Evolutionary conservation across 1,140 invertebrate genomes (phyloP).

Genomic region (Odontomachus brunneus): DNA sequence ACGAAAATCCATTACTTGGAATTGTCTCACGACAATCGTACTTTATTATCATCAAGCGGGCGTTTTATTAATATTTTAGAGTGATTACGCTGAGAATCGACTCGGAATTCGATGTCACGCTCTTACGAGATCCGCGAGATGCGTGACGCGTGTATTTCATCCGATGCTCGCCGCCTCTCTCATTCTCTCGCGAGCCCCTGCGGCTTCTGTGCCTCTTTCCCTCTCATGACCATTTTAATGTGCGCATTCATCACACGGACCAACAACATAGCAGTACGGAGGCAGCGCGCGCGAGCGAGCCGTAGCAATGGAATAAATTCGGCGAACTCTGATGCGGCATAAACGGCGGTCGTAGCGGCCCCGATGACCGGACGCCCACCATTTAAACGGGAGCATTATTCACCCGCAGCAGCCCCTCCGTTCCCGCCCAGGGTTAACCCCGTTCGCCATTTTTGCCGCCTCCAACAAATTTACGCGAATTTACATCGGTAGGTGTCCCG

Average conservation of each 20-base stretch:
- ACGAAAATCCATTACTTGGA: background rate
- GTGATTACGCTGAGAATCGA: constrained; percentile 1
- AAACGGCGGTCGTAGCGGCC: constrained; percentile 67
- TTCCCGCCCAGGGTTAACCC: constrained; percentile 25
- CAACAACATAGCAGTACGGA: constrained; percentile 66
- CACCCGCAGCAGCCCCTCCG: constrained; percentile 64
- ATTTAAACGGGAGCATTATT: constrained; percentile 79
- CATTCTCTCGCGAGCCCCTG: too few species aligned
- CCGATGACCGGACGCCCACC: constrained; percentile 74
- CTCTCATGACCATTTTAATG: constrained; percentile 74
- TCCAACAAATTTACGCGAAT: constrained; percentile 78
- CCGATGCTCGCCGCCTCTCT: background rate
- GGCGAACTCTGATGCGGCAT: constrained; percentile 79
- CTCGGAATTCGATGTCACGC: constrained; percentile 15
- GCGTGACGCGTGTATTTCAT: constrained; percentile 11
- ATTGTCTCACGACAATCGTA: background rate
- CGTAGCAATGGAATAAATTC: constrained; percentile 78
- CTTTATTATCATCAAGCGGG: background rate
- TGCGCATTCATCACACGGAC: constrained; percentile 75
- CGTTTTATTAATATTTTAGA: constrained; percentile 13
- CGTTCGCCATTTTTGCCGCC: constrained; percentile 70
- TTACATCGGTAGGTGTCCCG: constrained; percentile 71
- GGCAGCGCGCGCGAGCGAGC: constrained; percentile 61
- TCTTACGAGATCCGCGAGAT: constrained; percentile 19
- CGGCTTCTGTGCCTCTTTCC: background rate